Evolutionary conservation across 2,888 invertebrate species (phyloP).

Genomic region (Noctua janthina): DNA sequence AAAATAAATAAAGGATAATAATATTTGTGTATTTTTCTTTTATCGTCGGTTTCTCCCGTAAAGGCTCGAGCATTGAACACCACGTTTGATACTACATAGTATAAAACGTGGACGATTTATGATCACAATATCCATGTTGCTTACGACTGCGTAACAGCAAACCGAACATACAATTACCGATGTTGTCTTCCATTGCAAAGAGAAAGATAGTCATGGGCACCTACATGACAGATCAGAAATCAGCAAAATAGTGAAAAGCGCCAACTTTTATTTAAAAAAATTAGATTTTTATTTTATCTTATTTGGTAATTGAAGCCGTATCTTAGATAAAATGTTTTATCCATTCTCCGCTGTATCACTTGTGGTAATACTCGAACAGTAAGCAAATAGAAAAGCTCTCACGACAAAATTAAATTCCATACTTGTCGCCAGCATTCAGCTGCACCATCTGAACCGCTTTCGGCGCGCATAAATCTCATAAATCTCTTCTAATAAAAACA

Average conservation of each 20-base stretch:
- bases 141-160: background rate
- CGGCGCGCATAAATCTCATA: constrained; percentile 72
- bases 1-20: no score
- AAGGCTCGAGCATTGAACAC: background rate
- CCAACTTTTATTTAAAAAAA: background rate
- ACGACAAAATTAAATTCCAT: constrained; percentile 81
- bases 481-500: constrained; percentile 77
- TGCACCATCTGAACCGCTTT: constrained; percentile 76
- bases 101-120: background rate
- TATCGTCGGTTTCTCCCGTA: background rate
- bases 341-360: constrained; percentile 37
- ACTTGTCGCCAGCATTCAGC: constrained; percentile 76
- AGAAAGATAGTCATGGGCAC: background rate
- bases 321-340: constrained; percentile 33
- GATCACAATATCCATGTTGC: background rate
- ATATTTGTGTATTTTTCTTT: no score
- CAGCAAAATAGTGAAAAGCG: background rate
- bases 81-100: background rate
- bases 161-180: background rate
- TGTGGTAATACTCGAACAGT: constrained; percentile 51
- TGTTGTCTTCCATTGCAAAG: background rate
- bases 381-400: constrained; percentile 67
- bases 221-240: background rate
- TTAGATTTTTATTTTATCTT: background rate
- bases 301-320: constrained; percentile 18